Percentiles rank a stretch among this genome's conserved stretches.
Evolutionary conservation across 2,888 invertebrate genomes (phyloP).

Genomic region (Isotomurus palustris): DNA sequence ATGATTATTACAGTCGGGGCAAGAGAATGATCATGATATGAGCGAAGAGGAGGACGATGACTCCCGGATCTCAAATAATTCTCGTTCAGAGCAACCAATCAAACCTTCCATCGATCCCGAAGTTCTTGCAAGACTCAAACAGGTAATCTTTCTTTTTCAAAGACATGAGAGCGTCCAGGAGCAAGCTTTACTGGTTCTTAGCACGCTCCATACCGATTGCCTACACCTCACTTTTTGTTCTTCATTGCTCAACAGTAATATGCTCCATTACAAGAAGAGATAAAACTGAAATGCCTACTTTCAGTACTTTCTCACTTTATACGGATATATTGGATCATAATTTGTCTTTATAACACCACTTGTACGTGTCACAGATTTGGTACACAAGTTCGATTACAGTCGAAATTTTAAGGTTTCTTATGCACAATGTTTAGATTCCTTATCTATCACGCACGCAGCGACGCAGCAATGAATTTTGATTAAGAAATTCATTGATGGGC

Average conservation of each 20-base stretch:
- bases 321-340: not conserved
- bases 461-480: no score
- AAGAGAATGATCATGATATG: conserved; percentile 41
- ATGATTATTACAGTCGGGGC: conserved; percentile 39
- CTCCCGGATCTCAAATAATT: conserved; percentile 46
- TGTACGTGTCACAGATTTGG: no score
- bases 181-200: conserved; percentile 30
- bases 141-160: conserved; percentile 25
- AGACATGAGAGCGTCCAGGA: conserved; percentile 7
- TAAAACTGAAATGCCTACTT: not conserved
- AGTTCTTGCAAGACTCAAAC: conserved; percentile 44
- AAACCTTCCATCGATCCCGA: conserved; percentile 45
- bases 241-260: not conserved
- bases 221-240: not conserved
- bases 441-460: no score
- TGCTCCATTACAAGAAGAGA: not conserved
- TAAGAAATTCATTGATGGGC: no score
- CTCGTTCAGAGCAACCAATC: conserved; percentile 41
- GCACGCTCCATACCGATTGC: conserved; percentile 20
- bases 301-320: not conserved
- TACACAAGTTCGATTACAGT: no score
- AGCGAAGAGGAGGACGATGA: conserved; percentile 45
- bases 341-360: no score
- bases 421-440: no score
- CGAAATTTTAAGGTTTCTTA: no score